phyloP scores from a whole-genome alignment of 2,113 vertebrate species.

The Cyphomyrus plagiostoma region DNA sequence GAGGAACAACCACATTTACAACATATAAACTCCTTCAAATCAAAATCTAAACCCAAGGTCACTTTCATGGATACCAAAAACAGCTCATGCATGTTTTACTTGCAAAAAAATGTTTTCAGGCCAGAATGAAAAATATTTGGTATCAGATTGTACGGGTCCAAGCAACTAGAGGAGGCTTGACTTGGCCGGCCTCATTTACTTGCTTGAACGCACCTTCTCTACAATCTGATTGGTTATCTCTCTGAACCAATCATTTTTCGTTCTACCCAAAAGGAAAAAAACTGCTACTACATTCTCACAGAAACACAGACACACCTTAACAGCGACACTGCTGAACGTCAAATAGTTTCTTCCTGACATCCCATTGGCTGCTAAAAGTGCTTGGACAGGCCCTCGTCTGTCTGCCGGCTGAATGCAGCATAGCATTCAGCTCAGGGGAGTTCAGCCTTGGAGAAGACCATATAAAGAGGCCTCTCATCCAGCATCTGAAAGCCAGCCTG shows the following conservation, averaged over 20 bases:
- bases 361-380: neutral
- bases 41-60: neutral
- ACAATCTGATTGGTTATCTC: too few species aligned
- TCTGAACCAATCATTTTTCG: too few species aligned
- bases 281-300: neutral
- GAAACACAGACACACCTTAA: neutral
- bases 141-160: too few species aligned
- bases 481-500: neutral
- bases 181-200: too few species aligned
- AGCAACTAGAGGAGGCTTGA: too few species aligned
- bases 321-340: neutral
- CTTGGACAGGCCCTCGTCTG: neutral
- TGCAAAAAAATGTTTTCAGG: too few species aligned
- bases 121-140: too few species aligned
- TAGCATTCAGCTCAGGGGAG: neutral
- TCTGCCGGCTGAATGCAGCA: neutral
- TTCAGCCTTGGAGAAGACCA: neutral
- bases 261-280: neutral
- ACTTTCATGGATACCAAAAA: neutral
- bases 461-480: constrained; percentile 4
- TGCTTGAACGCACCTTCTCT: too few species aligned
- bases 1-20: neutral
- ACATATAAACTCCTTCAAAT: neutral
- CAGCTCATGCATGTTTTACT: neutral
- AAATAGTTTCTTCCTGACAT: neutral